Evolutionary conservation across 2,797 vertebrate species (phyloP).

Genomic region (Muscicapa striata): DNA sequence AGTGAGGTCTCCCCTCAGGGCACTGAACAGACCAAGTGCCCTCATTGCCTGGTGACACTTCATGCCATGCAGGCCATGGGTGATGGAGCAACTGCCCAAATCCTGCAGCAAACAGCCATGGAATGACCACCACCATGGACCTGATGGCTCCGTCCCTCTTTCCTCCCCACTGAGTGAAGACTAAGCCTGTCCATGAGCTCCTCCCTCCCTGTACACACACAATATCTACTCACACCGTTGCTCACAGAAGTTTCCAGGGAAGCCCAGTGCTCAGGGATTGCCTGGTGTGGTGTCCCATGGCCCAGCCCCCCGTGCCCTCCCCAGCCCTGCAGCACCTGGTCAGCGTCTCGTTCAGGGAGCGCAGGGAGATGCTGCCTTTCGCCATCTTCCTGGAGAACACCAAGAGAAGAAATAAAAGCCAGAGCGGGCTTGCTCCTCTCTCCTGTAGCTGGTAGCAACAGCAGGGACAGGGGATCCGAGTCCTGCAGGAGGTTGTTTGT

Average conservation of each 20-base stretch:
- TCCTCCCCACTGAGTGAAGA: not conserved
- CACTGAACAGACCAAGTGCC: not conserved
- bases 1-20: not conserved
- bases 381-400: conserved; percentile 67
- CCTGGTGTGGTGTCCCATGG: not conserved
- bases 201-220: not conserved
- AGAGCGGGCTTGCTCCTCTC: not conserved
- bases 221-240: rapidly evolving
- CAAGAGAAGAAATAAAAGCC: not conserved
- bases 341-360: conserved; percentile 65
- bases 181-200: not conserved
- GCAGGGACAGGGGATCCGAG: not conserved
- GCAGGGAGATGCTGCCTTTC: conserved; percentile 64
- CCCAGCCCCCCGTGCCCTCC: not conserved
- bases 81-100: not conserved
- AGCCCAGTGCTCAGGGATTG: not conserved
- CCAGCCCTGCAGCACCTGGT: conserved; percentile 68
- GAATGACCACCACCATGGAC: not conserved
- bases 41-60: rapidly evolving
- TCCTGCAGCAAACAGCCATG: not conserved
- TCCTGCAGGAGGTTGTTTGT: conserved; percentile 64
- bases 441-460: conserved; percentile 25
- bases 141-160: not conserved
- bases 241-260: not conserved
- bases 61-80: not conserved